phyloP scores from a whole-genome alignment of 1,140 invertebrate species.

The Hyles vespertilio region DNA sequence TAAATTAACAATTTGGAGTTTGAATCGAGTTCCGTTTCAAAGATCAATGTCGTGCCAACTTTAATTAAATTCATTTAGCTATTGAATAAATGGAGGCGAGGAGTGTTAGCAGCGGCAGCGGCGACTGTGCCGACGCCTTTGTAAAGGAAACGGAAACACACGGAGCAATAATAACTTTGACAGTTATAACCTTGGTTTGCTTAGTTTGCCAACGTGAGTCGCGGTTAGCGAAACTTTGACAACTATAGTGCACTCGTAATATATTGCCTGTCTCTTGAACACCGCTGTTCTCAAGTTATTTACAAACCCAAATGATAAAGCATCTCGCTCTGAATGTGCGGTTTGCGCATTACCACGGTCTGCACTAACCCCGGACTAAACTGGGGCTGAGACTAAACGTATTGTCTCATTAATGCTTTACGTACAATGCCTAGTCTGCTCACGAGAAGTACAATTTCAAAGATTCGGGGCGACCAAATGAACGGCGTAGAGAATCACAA shows the following conservation, averaged over 20 bases:
- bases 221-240: slow-evolving; percentile 51
- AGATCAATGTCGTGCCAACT: slow-evolving; percentile 31
- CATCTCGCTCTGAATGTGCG: neutral
- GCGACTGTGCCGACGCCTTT: slow-evolving; percentile 16
- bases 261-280: slow-evolving; percentile 31
- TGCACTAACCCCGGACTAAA: too few species aligned
- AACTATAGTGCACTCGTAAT: slow-evolving; percentile 40
- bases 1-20: slow-evolving; percentile 22
- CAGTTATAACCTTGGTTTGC: slow-evolving; percentile 48
- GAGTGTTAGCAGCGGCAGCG: too few species aligned
- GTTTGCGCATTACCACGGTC: too few species aligned
- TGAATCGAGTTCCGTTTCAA: slow-evolving; percentile 23
- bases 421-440: too few species aligned
- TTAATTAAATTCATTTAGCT: slow-evolving; percentile 39
- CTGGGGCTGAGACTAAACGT: too few species aligned
- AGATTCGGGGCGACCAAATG: too few species aligned
- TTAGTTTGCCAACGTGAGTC: slow-evolving; percentile 38
- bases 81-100: slow-evolving; percentile 31
- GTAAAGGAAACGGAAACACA: slow-evolving; percentile 22
- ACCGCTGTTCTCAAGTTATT: slow-evolving; percentile 14
- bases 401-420: too few species aligned
- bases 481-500: too few species aligned
- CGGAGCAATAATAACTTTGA: slow-evolving; percentile 53
- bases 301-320: slow-evolving; percentile 6
- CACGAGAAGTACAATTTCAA: too few species aligned